These are phyloP conservation scores for Myiothlypis chrysogaster DNA, from an alignment of 2,797 vertebrate genomes.

Conservation along the genomic window DNA sequence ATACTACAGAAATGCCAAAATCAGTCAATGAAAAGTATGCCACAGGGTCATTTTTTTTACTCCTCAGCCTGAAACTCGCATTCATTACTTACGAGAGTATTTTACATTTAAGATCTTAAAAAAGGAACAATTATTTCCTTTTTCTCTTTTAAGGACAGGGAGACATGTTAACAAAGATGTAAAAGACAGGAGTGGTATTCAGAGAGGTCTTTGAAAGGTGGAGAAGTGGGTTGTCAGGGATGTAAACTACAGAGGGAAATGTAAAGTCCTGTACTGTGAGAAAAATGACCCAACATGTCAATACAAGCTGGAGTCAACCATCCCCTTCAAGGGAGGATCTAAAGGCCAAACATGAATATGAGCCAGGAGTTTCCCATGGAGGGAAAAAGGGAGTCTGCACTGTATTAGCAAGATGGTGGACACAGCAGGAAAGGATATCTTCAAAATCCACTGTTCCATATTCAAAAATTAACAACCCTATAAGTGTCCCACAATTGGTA, in stretches of 20 bases:
- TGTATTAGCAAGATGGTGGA: not conserved
- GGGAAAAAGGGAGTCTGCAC: not conserved
- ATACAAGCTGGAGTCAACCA: not conserved
- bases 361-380: not conserved
- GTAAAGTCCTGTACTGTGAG: not conserved
- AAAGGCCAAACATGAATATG: not conserved
- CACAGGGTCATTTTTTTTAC: not conserved
- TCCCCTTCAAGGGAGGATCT: not conserved
- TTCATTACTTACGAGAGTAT: not conserved
- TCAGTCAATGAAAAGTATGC: not conserved
- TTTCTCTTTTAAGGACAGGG: not conserved
- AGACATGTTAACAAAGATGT: not conserved
- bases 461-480: not conserved
- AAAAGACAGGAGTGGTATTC: not conserved
- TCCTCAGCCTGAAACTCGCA: not conserved
- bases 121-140: not conserved
- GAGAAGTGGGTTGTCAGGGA: not conserved
- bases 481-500: not conserved
- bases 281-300: not conserved
- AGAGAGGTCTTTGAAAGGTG: not conserved
- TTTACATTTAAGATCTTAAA: not conserved
- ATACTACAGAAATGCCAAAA: not conserved
- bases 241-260: not conserved
- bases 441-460: not conserved
- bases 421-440: not conserved